Base-by-base conservation (phyloP, 2,888 invertebrate species). In the Caenorhabditis imperialis region DNA sequence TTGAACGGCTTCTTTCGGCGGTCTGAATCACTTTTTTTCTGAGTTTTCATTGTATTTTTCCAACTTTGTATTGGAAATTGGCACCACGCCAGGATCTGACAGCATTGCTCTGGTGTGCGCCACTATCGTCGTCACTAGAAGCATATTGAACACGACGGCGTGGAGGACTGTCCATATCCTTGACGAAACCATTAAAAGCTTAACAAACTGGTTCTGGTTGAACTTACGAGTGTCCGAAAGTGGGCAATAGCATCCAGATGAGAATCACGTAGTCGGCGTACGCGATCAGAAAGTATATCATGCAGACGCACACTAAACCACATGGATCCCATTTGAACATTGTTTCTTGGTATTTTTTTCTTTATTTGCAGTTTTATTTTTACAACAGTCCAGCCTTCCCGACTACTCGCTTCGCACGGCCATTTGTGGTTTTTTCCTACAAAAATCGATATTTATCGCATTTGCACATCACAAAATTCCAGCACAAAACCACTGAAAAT, bases 251-350 rank as follows among this genome's bases (percentile, higher is more conserved):
- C 78, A 94, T 92, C 93, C 94, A 94, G 88, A 92, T 90, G 82
- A 94, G 91, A 55, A 94, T 92, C 67, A 94, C 94, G 90, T 94
- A 94, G 89, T 94, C 94, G 27, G 94, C 94, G 88, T 94, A 95
- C 84, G 93, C 91, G 42, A 94, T 91, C 53, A 94, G 93, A 51
- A 91, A 89, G 88, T 94, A 94, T 47, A 94, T 94, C 78, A 94
- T 91, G 77, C 93, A 88, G 76, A 94, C 91, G 89, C 94, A 94
- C 77, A 92, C 91, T 83, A 94, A 92, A 80, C 94, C 94, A 89
- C 94, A 95, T 61, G 93, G 93, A 91, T 94, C 94, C 86, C 91
- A 91, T 67, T 93, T 91, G 88, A 93, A 93, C 90, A 77, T 73
- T n/a, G n/a, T n/a, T n/a, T n/a, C n/a, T n/a, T n/a, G n/a, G n/a